Evolutionary conservation across 2,113 vertebrate genomes (phyloP), one percentile per base, ranked within the genome.

Genomic region (Cyprinodon tularosa): DNA sequence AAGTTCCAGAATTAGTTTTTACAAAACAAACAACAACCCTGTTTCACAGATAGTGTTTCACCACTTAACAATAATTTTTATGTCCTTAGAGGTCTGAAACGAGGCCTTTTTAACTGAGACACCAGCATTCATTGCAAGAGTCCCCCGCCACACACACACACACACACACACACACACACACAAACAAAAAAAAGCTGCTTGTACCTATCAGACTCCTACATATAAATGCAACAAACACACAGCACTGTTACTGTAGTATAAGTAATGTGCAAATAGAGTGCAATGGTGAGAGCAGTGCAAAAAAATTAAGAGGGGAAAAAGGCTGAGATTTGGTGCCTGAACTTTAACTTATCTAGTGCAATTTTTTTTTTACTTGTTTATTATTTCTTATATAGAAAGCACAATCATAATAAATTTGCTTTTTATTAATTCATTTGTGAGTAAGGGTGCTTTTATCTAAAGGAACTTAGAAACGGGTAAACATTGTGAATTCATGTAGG

Each of bases 91-190:
- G 2, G 39, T 53, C 61, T 68, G 29, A 40, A 7, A 29, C 36
- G 73, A 70, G 39, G 67, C 59, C 59, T 44, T 22, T 66, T 65
- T 64, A 36, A 66, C 53, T 70, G 47, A 66, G 40, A 15, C 15
- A 57, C 53, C 40, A 48, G 63, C 59, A 71, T 12, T 45, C 22
- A 77, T 6, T 9, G 4, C 45, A 29, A 6, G 13, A 22, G 0
- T 12, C 36, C 11, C 39, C 13, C 17, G 38, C 37, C 11, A 29
- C 67, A 39, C 42, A 12, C 13, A 68, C 38, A 44, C 37, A 62
- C 59, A 61, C 14, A 65, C 38, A 47, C 53, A 50, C 64, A 60
- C 62, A 29, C 45, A 64, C 42, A 53, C 6, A 2, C 17, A 53
- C 17, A 53, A 4, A 53, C 6, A 2, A 4, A 53, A 4, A 53